A percentile compares a stretch with the other conserved stretches of the same genome.
Evolutionary conservation across 1,140 invertebrate species (phyloP).

Genomic region (Hycleus phaleratus): DNA sequence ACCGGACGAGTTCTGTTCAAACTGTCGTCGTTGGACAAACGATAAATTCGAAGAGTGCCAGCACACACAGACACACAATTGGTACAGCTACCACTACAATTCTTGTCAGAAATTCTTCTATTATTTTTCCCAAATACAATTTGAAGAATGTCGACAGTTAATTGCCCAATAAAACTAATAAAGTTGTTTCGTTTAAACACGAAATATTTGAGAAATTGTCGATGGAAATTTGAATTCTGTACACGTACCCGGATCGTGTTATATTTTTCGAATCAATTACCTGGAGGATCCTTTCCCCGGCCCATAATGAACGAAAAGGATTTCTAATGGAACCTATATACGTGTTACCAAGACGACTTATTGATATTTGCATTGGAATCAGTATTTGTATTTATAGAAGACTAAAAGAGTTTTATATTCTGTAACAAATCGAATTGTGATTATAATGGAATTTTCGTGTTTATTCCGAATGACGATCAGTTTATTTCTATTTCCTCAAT

Average conservation of each 20-base stretch:
- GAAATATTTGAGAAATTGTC: too few relatives aligned
- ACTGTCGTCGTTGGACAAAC: constrained; percentile 32
- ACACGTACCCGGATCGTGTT: not conserved
- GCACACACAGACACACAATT: not conserved
- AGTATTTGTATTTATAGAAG: not conserved
- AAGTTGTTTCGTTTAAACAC: too few relatives aligned
- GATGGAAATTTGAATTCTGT: not conserved
- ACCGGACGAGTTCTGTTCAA: constrained; percentile 18
- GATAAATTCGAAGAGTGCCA: constrained; percentile 29
- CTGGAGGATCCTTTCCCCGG: not conserved
- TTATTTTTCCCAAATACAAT: too few relatives aligned
- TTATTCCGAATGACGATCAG: constrained; percentile 11
- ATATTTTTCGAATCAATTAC: constrained; percentile 1
- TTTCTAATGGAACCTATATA: constrained; percentile 5
- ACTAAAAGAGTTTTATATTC: not conserved
- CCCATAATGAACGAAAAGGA: constrained; percentile 5
- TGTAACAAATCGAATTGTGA: constrained; percentile 9
- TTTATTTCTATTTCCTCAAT: constrained; percentile 11
- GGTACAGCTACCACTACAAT: not conserved
- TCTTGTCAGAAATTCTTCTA: too few relatives aligned
- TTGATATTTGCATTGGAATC: constrained; percentile 1
- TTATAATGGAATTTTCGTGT: constrained; percentile 21
- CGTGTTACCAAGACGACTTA: constrained; percentile 14
- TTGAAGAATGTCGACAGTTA: too few relatives aligned
- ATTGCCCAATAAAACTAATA: too few relatives aligned